Evolutionary conservation across 2,113 vertebrate species (phyloP).

Genomic region (Gymnogyps californianus): DNA sequence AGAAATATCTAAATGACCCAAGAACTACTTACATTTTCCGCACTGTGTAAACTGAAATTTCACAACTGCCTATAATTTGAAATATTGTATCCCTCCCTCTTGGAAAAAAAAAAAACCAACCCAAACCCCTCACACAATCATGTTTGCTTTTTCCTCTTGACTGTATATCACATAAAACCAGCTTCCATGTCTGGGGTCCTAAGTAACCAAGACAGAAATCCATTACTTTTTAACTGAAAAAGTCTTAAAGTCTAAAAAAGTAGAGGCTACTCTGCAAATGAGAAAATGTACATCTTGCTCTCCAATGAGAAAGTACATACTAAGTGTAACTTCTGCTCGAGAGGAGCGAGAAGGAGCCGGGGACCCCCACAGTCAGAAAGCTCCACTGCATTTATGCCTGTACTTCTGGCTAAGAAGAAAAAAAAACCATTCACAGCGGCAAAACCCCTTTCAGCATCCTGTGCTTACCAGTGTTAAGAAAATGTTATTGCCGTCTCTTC

Average conservation of each 20-base stretch:
- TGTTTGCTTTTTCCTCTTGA: not conserved
- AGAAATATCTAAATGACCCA: slow-evolving; percentile 57
- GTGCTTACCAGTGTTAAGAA: not conserved
- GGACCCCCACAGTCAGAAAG: not conserved
- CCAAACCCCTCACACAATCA: not conserved
- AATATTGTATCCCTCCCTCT: slow-evolving; percentile 4
- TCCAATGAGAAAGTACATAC: not conserved
- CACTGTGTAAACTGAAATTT: slow-evolving; percentile 50
- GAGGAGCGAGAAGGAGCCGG: not conserved
- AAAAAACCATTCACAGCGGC: not conserved
- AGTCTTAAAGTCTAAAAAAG: not conserved
- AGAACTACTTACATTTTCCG: slow-evolving; percentile 44
- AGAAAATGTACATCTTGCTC: not conserved
- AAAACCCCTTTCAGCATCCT: not conserved
- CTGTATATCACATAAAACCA: not conserved
- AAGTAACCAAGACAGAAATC: not conserved
- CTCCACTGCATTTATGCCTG: not conserved
- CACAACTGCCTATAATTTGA: slow-evolving; percentile 47
- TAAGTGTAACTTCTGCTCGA: not conserved
- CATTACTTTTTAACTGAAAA: not conserved
- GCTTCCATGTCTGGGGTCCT: not conserved
- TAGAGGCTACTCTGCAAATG: not conserved
- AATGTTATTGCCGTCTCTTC: not conserved
- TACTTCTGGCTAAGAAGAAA: not conserved
- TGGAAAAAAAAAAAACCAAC: not conserved